Evolutionary conservation across 1,140 invertebrate genomes (phyloP).

Genomic region (Drosophila parvula): DNA sequence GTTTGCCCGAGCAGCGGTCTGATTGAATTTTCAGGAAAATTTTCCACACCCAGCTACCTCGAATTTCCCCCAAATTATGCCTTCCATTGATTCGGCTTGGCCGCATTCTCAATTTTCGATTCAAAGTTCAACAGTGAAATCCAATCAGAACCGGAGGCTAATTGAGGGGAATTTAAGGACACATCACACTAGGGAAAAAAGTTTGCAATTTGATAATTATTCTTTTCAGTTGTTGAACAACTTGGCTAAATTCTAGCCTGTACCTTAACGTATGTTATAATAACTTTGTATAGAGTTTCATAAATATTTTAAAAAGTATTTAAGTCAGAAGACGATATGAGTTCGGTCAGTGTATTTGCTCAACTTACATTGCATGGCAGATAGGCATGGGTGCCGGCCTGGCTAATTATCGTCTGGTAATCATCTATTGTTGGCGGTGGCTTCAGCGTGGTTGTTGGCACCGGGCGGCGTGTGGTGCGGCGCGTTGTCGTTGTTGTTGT

Average conservation of each 20-base stretch:
- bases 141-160: slow-evolving; percentile 41
- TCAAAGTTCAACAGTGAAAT: slow-evolving; percentile 24
- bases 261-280: too few species aligned
- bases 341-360: neutral
- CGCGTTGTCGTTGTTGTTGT: slow-evolving; percentile 43
- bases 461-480: slow-evolving; percentile 64
- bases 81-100: slow-evolving; percentile 21
- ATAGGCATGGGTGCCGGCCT: slow-evolving; percentile 93
- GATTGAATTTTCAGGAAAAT: slow-evolving; percentile 36
- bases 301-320: neutral
- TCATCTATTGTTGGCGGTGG: slow-evolving; percentile 81
- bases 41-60: slow-evolving; percentile 7
- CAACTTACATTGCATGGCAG: slow-evolving; percentile 91
- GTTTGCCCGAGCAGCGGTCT: slow-evolving; percentile 17
- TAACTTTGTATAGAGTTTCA: neutral
- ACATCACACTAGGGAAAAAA: slow-evolving; percentile 2
- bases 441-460: slow-evolving; percentile 70
- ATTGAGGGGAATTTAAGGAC: slow-evolving; percentile 40
- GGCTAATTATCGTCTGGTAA: slow-evolving; percentile 91
- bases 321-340: neutral
- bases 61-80: slow-evolving; percentile 15
- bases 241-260: too few species aligned
- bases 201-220: neutral
- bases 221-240: neutral
- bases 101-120: slow-evolving; percentile 5